Conservation (phyloP, 2,797 vertebrate genomes). For the Paedocypris micromegethes region DNA sequence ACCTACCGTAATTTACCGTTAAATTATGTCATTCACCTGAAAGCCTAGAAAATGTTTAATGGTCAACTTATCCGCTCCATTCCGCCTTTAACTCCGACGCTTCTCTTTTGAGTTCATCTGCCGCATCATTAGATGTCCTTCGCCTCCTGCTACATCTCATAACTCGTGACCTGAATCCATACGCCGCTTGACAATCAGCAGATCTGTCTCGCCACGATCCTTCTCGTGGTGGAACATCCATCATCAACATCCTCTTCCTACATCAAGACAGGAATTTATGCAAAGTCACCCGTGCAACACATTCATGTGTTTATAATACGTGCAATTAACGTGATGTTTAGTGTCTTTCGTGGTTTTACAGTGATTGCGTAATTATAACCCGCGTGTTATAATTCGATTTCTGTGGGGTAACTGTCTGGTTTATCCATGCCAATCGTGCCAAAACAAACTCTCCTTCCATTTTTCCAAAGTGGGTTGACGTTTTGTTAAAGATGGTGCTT, state of each 20-base stretch:
- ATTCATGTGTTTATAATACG: neutral
- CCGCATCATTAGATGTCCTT: slow-evolving; percentile 59
- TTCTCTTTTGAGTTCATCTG: slow-evolving; percentile 58
- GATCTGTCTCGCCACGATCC: slow-evolving; percentile 15
- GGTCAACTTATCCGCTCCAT: too few species aligned
- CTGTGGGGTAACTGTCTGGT: neutral
- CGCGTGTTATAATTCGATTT: slow-evolving; percentile 15
- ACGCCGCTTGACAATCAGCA: slow-evolving; percentile 30
- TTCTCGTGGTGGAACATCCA: too few species aligned
- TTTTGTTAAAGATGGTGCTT: slow-evolving; percentile 13
- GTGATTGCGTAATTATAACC: slow-evolving; percentile 18
- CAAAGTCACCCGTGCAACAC: too few species aligned
- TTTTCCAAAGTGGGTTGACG: neutral
- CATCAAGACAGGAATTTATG: too few species aligned
- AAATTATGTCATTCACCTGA: too few species aligned
- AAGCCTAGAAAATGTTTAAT: too few species aligned
- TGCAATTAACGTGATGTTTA: neutral
- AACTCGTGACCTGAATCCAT: slow-evolving; percentile 25
- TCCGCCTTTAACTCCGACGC: too few species aligned
- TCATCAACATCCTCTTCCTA: too few species aligned
- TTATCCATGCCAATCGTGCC: too few species aligned
- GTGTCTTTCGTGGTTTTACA: neutral
- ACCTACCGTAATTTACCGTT: too few species aligned
- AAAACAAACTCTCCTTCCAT: neutral
- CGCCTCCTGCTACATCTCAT: slow-evolving; percentile 45